Conservation (phyloP, 2,797 vertebrate species). For the Alfaro cultratus region DNA sequence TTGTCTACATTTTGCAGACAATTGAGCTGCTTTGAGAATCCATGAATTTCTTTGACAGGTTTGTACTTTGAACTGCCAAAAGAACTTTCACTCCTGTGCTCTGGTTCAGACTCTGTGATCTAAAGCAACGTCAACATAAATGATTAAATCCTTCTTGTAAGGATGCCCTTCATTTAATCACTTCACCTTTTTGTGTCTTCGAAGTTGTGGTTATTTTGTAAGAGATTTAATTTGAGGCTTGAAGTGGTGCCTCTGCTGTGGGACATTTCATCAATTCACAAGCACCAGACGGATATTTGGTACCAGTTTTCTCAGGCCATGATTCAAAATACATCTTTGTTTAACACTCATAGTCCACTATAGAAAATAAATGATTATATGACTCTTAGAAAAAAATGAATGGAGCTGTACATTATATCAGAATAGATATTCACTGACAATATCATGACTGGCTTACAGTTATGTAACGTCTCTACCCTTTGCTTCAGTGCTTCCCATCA, state of each 20-base stretch:
- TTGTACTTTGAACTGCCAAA: background rate
- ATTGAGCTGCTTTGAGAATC: constrained; percentile 4
- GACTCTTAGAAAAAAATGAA: background rate
- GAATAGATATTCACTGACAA: background rate
- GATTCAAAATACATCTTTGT: background rate
- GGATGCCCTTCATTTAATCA: background rate
- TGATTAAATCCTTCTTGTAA: background rate
- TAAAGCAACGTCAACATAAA: background rate
- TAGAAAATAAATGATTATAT: background rate
- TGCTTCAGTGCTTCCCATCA: background rate
- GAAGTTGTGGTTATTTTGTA: background rate
- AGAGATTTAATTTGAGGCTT: background rate
- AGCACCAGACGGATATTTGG: background rate
- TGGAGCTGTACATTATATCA: background rate
- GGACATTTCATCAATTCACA: background rate
- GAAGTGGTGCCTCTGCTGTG: background rate
- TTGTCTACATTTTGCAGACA: constrained; percentile 8
- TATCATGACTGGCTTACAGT: background rate
- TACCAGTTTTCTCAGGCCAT: background rate
- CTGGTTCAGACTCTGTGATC: background rate
- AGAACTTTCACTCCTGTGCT: background rate
- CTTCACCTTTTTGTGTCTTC: background rate
- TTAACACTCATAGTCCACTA: background rate
- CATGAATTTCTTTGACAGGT: constrained; percentile 6
- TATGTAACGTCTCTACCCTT: background rate